Evolutionary conservation across 2,113 vertebrate species (phyloP), one percentile per base, ranked within the genome.

Genomic region (Ciconia stormi): DNA sequence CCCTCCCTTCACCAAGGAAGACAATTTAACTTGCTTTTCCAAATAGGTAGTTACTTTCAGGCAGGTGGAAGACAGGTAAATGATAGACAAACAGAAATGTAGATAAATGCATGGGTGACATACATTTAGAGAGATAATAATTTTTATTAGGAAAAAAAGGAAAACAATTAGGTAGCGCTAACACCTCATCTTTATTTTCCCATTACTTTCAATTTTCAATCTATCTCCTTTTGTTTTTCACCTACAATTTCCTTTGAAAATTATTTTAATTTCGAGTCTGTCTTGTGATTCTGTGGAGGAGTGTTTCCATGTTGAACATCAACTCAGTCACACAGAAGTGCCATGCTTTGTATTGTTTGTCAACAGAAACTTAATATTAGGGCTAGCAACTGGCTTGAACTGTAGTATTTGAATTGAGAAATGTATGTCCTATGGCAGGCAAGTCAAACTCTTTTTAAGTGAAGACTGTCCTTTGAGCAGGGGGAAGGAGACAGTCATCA

Each of bases 101-200:
- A 98, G 91, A 88, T 97, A 98, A 98, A 97, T 89, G 85, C 32
- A 84, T 59, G 86, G 89, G 80, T 88, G 91, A 97, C 96, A 97
- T 95, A 97, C 74, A 97, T 97, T 97, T 96, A 97, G 95, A 97
- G 96, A 93, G 62, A 96, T 92, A 97, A 97, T 97, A 36, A 95
- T 96, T 97, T 93, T 98, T 98, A 92, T 97, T 93, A 90, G 92
- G 76, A 92, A 97, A 96, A 83, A 97, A 95, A 95, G 79, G 82
- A 97, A 98, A 98, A 98, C 96, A 98, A 98, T 98, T 98, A 98
- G 92, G 96, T 96, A 92, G 76, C 13, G 23, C 92, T 95, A 97
- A 98, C 84, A 96, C 89, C 66, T 96, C 87, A 72, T 94, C 88
- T 97, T 98, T 97, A 97, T 98, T 98, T 97, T 98, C 85, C 95